phyloP scores from a whole-genome alignment of 2,797 vertebrate genomes.

The Anas bernieri region DNA sequence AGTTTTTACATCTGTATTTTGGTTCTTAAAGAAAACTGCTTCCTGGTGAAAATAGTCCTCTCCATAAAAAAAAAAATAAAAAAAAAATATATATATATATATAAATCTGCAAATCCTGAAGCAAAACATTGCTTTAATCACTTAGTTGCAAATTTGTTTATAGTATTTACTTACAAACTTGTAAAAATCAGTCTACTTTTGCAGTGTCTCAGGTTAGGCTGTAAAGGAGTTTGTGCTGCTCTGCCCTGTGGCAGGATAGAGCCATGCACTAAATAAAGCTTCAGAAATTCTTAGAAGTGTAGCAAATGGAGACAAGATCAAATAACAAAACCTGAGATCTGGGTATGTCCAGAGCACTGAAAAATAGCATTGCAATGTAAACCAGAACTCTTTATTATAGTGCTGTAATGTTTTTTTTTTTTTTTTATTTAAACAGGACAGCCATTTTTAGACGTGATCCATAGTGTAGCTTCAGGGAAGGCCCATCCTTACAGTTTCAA shows the following conservation, averaged over 20 bases:
- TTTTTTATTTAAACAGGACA: background rate
- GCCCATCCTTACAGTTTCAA: background rate
- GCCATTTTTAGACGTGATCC: background rate
- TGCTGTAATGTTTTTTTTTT: background rate
- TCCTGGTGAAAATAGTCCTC: background rate
- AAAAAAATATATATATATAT: background rate
- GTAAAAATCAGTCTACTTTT: slow-evolving; percentile 22
- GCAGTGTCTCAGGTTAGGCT: slow-evolving; percentile 40
- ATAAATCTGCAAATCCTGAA: background rate
- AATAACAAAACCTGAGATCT: background rate
- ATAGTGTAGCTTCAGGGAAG: background rate
- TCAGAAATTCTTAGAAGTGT: slow-evolving; percentile 30
- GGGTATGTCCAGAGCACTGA: background rate
- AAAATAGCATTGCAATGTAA: background rate
- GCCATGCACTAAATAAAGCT: background rate
- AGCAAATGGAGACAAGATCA: slow-evolving; percentile 38
- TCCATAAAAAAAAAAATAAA: background rate
- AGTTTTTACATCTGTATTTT: slow-evolving; percentile 37
- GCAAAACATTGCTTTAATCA: slow-evolving; percentile 30
- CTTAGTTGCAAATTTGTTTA: slow-evolving; percentile 33
- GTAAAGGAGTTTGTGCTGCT: slow-evolving; percentile 55
- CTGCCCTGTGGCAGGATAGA: background rate
- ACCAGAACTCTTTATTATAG: background rate
- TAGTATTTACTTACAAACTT: slow-evolving; percentile 47
- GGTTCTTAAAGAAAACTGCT: slow-evolving; percentile 17